Conservation (phyloP, 1,140 invertebrate genomes). For the Leucophenga varia region DNA sequence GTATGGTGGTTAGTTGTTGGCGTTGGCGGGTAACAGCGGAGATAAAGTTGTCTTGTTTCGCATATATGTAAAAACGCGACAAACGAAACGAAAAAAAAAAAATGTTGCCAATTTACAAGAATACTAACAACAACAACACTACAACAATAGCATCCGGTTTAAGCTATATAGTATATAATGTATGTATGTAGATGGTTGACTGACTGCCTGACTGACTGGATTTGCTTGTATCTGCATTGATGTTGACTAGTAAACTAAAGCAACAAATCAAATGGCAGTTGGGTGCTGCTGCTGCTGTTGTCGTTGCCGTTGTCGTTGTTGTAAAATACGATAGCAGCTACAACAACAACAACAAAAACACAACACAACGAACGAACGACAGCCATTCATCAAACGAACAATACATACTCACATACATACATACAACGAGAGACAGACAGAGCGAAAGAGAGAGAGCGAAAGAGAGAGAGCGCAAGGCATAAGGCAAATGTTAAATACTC, state of each 20-base stretch:
- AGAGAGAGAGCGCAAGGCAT: too few species aligned
- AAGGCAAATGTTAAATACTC: too few species aligned
- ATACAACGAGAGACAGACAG: too few species aligned
- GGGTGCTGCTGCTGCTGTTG: neutral
- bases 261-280: slow-evolving; percentile 3
- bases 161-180: neutral
- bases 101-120: neutral
- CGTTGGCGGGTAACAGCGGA: too few species aligned
- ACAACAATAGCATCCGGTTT: slow-evolving; percentile 1
- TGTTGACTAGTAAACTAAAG: slow-evolving; percentile 2
- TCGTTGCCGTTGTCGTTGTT: slow-evolving; percentile 6
- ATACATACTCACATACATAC: too few species aligned
- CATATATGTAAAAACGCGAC: too few species aligned
- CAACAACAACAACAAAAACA: neutral
- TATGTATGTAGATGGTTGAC: neutral
- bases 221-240: neutral
- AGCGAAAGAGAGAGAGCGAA: too few species aligned
- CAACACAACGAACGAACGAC: too few species aligned
- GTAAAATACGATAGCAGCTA: neutral
- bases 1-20: too few species aligned
- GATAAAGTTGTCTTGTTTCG: too few species aligned
- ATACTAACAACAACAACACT: neutral
- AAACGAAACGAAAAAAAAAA: neutral
- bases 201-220: too few species aligned
- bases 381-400: too few species aligned